Evolutionary conservation across 2,113 vertebrate species (phyloP).

Genomic region (Brachyistius frenatus): DNA sequence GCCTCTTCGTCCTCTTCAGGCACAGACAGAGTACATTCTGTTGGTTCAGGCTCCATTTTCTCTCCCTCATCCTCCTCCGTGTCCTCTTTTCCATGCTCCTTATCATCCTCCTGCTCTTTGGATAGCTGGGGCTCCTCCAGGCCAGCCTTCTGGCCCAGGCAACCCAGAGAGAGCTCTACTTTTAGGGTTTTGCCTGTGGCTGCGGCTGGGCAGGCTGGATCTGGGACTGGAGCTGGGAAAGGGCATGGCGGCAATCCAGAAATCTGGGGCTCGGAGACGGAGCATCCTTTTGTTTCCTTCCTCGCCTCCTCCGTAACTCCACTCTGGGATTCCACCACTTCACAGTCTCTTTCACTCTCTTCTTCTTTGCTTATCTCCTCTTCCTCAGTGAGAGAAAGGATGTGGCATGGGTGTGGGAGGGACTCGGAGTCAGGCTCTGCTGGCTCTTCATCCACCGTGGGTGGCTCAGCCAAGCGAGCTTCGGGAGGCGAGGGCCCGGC

Average conservation of each 20-base stretch:
- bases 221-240: conserved; percentile 45
- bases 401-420: conserved; percentile 55
- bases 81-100: conserved; percentile 56
- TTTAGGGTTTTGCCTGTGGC: conserved; percentile 61
- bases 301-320: conserved; percentile 43
- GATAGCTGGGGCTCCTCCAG: conserved; percentile 62
- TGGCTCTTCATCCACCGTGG: conserved; percentile 86
- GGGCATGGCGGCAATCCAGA: conserved; percentile 63
- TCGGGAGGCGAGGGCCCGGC: conserved; percentile 84
- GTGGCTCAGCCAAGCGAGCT: conserved; percentile 87
- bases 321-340: conserved; percentile 60
- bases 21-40: conserved; percentile 62
- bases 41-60: conserved; percentile 38
- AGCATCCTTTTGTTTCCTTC: conserved; percentile 56
- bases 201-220: conserved; percentile 48
- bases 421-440: conserved; percentile 62
- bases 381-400: conserved; percentile 55
- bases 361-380: conserved; percentile 54
- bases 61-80: conserved; percentile 43
- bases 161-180: conserved; percentile 60
- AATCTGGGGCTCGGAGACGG: conserved; percentile 43
- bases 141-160: conserved; percentile 59
- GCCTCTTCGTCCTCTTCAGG: conserved; percentile 35
- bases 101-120: conserved; percentile 63
- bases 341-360: conserved; percentile 56